A percentile compares a stretch with the other conserved stretches of the same genome.
Conservation (phyloP, 2,797 vertebrate genomes). For the Sorex maritimensis region DNA sequence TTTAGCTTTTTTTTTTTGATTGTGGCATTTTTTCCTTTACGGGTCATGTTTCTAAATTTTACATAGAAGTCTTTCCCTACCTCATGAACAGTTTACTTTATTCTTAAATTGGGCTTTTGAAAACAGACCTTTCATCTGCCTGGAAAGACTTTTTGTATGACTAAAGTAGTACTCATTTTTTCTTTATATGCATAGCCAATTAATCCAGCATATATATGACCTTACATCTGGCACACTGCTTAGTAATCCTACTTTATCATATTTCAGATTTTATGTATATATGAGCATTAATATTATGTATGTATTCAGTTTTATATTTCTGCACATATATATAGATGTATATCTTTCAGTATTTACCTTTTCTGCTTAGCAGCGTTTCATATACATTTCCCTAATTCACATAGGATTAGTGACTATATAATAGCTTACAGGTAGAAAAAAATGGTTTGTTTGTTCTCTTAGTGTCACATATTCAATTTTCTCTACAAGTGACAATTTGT, state of each 20-base stretch:
- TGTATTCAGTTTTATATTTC: neutral
- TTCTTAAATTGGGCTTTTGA: no score
- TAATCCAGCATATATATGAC: neutral
- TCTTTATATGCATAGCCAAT: neutral
- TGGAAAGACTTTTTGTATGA: no score
- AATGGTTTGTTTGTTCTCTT: slow-evolving; percentile 9
- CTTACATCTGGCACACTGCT: neutral
- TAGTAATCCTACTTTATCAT: slow-evolving; percentile 9
- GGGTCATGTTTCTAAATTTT: no score
- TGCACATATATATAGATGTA: slow-evolving; percentile 9
- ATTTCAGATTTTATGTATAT: neutral
- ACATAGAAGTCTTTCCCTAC: no score
- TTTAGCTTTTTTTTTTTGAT: no score
- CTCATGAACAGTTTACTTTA: no score
- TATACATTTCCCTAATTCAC: neutral
- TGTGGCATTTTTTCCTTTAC: no score
- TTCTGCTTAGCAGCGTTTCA: slow-evolving; percentile 1
- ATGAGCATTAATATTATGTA: neutral
- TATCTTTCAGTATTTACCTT: slow-evolving; percentile 1
- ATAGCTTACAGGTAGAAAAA: neutral
- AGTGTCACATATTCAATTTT: neutral
- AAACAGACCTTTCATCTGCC: no score
- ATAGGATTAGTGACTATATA: neutral
- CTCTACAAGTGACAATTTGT: neutral
- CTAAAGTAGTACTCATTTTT: no score